Percentiles rank a stretch among this genome's conserved stretches.
phyloP scores from a whole-genome alignment of 2,113 vertebrate species.

The Pipra filicauda region DNA sequence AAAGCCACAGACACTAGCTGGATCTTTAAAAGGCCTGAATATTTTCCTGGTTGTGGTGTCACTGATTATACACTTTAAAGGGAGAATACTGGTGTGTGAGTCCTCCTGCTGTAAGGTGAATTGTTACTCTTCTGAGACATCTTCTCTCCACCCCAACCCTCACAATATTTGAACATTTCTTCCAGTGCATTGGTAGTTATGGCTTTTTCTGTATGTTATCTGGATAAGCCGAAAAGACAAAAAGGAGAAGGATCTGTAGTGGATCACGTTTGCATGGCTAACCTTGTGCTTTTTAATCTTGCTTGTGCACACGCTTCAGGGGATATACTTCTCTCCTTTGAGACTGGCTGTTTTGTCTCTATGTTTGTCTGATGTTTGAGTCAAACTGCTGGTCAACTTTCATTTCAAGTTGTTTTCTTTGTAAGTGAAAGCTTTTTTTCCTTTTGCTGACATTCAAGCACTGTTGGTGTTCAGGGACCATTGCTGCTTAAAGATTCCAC shows the following conservation, averaged over 20 bases:
- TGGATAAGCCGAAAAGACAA: background rate
- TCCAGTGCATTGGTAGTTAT: background rate
- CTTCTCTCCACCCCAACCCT: background rate
- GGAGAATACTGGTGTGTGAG: background rate
- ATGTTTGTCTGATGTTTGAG: background rate
- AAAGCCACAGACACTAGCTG: background rate
- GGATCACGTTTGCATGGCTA: background rate
- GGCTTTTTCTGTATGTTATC: background rate
- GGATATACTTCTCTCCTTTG: background rate
- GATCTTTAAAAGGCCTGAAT: background rate
- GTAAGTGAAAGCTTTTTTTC: background rate
- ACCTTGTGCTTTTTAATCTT: background rate
- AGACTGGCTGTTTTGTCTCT: background rate
- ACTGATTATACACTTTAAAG: background rate
- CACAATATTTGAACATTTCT: background rate
- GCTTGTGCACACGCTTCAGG: rapidly evolving
- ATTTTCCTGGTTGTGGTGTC: background rate
- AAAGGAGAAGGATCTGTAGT: background rate
- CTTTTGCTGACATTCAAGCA: background rate
- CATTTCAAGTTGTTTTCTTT: background rate
- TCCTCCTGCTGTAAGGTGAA: background rate
- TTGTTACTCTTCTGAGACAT: background rate
- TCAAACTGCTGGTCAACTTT: background rate
- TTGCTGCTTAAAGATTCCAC: background rate
- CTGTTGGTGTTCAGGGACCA: background rate